phyloP scores from a whole-genome alignment of 2,113 vertebrate species.

The Cranoglanis bouderius region DNA sequence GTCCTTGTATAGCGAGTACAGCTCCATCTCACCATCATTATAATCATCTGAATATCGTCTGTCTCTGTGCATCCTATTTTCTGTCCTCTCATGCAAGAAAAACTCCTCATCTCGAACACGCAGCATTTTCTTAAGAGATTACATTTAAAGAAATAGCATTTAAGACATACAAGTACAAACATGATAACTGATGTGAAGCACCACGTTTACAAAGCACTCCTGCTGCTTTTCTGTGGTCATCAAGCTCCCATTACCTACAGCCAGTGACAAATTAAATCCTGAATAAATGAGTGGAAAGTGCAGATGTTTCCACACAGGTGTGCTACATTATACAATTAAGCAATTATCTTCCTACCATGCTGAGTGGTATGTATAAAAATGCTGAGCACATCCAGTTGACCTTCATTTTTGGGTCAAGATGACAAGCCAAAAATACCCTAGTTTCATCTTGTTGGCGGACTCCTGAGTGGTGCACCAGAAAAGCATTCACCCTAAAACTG shows the following conservation, averaged over 20 bases:
- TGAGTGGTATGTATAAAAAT: background rate
- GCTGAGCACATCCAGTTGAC: background rate
- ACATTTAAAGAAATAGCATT: slow-evolving; percentile 29
- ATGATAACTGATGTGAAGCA: background rate
- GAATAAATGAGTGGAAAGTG: background rate
- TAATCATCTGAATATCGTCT: slow-evolving; percentile 84
- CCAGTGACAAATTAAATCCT: background rate
- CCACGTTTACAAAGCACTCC: background rate
- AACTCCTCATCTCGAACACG: slow-evolving; percentile 84
- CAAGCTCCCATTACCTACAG: background rate
- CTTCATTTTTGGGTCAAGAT: background rate
- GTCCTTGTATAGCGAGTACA: slow-evolving; percentile 83
- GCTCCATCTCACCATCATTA: slow-evolving; percentile 81
- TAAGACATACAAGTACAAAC: background rate
- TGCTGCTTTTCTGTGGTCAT: background rate
- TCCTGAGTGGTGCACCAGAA: background rate
- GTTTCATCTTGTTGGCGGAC: background rate
- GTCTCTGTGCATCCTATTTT: slow-evolving; percentile 78
- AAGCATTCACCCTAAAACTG: background rate
- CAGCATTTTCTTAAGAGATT: slow-evolving; percentile 80
- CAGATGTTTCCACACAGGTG: background rate
- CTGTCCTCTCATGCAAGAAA: slow-evolving; percentile 76
- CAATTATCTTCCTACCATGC: background rate
- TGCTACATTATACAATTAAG: background rate
- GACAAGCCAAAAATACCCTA: background rate